phyloP scores from a whole-genome alignment of 2,113 vertebrate species.

The Coracopsis vasa region DNA sequence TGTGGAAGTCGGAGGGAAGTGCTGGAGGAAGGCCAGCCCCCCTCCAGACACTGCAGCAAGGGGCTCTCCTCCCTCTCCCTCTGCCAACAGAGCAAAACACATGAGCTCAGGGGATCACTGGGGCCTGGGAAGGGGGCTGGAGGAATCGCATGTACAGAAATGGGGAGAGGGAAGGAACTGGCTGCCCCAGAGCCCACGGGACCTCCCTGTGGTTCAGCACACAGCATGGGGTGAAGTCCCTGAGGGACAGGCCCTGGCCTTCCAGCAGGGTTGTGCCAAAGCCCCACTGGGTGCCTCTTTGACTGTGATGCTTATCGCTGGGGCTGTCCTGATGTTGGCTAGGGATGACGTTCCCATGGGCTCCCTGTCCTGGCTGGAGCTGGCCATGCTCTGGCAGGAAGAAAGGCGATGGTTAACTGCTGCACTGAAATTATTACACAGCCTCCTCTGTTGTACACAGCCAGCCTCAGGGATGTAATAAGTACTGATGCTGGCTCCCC shows the following conservation, averaged over 20 bases:
- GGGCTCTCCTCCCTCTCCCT: neutral
- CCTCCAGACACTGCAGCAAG: accelerated
- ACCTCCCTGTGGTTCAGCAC: neutral
- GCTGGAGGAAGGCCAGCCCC: neutral
- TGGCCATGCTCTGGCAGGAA: neutral
- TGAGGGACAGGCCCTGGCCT: neutral
- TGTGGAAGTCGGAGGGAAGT: neutral
- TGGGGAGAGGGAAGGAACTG: neutral
- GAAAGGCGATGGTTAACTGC: constrained; percentile 9
- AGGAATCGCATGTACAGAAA: neutral
- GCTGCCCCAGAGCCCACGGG: neutral
- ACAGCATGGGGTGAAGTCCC: neutral
- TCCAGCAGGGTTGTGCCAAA: neutral
- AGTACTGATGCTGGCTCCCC: neutral
- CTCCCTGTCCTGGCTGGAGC: neutral
- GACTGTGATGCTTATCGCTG: accelerated
- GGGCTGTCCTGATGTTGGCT: neutral
- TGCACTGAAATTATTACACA: neutral
- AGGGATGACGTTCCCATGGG: neutral
- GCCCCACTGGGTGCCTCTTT: neutral
- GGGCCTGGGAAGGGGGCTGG: neutral
- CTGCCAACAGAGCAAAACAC: neutral
- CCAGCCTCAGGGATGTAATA: neutral
- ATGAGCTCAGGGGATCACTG: neutral
- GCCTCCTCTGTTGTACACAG: neutral